Percentiles rank a stretch among this genome's conserved stretches.
phyloP scores from a whole-genome alignment of 2,888 invertebrate genomes.

The Pherbina coryleti region DNA sequence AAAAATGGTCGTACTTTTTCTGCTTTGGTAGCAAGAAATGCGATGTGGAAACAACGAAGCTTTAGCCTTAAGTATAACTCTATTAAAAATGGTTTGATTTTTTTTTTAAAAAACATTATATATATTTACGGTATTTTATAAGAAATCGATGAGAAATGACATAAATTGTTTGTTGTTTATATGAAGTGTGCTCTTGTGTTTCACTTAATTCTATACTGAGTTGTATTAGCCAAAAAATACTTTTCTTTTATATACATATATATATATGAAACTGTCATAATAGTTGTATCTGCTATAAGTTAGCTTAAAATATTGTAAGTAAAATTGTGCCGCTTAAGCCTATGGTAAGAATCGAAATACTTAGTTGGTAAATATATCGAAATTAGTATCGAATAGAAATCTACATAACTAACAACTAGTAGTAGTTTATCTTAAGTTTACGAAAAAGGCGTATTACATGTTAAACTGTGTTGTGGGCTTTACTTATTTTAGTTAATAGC shows the following conservation, averaged over 20 bases:
- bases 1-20: conserved; percentile 70
- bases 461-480: conserved; percentile 1
- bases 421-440: neutral
- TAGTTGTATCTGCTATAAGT: conserved; percentile 4
- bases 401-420: neutral
- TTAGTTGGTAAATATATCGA: neutral
- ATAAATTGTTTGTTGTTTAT: neutral
- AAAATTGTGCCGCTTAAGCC: conserved; percentile 60
- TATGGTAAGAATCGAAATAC: conserved; percentile 46
- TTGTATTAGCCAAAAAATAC: conserved; percentile 12
- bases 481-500: neutral
- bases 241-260: neutral
- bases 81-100: too few species aligned
- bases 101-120: too few species aligned
- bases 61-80: neutral
- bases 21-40: conserved; percentile 55
- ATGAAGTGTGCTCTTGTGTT: neutral
- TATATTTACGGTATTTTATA: neutral
- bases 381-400: neutral
- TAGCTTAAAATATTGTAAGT: conserved; percentile 50
- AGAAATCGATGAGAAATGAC: neutral
- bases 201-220: neutral
- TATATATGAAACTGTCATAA: conserved; percentile 5
- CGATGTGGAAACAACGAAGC: conserved; percentile 27
- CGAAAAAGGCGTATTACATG: conserved; percentile 1